Evolutionary conservation across 2,113 vertebrate genomes (phyloP).

Genomic region (Catagonus wagneri): DNA sequence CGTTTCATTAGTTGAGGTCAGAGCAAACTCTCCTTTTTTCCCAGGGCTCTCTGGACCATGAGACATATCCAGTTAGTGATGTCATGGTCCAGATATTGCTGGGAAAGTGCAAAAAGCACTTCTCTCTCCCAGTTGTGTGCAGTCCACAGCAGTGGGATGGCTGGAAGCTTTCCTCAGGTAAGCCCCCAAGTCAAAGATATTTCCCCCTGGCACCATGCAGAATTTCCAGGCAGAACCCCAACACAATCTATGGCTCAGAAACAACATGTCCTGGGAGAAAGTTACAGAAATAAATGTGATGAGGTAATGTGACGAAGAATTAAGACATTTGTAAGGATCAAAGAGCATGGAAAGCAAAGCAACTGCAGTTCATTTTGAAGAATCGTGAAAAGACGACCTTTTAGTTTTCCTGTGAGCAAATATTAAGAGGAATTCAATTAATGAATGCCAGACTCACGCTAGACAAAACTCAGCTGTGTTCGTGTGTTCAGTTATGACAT

Average conservation of each 20-base stretch:
- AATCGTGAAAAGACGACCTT: not conserved
- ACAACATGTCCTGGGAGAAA: slow-evolving; percentile 2
- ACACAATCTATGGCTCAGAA: not conserved
- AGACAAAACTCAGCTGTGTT: slow-evolving; percentile 32
- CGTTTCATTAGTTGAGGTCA: slow-evolving; percentile 17
- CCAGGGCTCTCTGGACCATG: not conserved
- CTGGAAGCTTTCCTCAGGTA: slow-evolving; percentile 31
- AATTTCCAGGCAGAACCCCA: not conserved
- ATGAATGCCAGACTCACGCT: not conserved
- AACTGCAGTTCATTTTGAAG: slow-evolving; percentile 16
- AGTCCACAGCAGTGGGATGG: not conserved
- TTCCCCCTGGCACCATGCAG: not conserved
- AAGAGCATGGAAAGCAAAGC: not conserved
- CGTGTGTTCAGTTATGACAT: slow-evolving; percentile 56
- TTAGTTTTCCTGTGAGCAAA: slow-evolving; percentile 29
- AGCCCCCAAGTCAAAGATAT: not conserved
- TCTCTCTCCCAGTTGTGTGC: not conserved
- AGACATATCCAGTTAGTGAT: slow-evolving; percentile 47
- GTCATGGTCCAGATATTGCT: slow-evolving; percentile 48
- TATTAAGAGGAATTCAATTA: slow-evolving; percentile 45
- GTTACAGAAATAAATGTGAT: not conserved
- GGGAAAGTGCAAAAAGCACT: not conserved
- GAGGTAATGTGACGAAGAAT: not conserved
- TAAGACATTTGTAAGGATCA: not conserved
- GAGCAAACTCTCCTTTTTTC: slow-evolving; percentile 52